A percentile compares a stretch with the other conserved stretches of the same genome.
These are phyloP conservation scores for Anarsia innoxiella DNA, from an alignment of 2,888 invertebrate genomes.

Conservation along the genomic window DNA sequence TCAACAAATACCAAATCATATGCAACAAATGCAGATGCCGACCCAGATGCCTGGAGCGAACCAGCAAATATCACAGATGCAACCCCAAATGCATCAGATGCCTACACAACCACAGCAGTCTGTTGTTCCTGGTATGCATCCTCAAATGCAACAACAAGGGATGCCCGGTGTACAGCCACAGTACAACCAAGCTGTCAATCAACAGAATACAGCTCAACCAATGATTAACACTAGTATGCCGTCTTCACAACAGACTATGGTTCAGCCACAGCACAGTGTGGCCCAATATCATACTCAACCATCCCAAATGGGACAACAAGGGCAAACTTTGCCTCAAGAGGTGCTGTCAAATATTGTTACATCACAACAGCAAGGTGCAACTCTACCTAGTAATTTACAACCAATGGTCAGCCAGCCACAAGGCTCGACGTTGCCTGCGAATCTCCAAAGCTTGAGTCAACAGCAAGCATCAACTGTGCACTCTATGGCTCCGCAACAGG, in stretches of 20 bases:
- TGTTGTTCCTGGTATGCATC: slow-evolving; percentile 68
- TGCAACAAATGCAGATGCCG: slow-evolving; percentile 71
- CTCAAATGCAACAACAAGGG: slow-evolving; percentile 66
- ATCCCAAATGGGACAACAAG: slow-evolving; percentile 46
- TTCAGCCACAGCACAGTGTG: slow-evolving; percentile 66
- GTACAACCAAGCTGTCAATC: slow-evolving; percentile 68
- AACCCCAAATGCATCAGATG: slow-evolving; percentile 68
- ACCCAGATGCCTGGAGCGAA: slow-evolving; percentile 56
- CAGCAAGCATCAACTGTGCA: slow-evolving; percentile 64
- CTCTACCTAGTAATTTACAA: slow-evolving; percentile 61
- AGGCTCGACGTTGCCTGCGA: slow-evolving; percentile 77
- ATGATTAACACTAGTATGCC: slow-evolving; percentile 65
- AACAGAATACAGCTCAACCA: slow-evolving; percentile 58
- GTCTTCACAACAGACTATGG: slow-evolving; percentile 66
- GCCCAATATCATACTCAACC: slow-evolving; percentile 69
- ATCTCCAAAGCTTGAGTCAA: slow-evolving; percentile 70
- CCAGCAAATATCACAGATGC: slow-evolving; percentile 71
- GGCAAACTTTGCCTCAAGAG: slow-evolving; percentile 66
- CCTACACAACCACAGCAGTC: slow-evolving; percentile 69
- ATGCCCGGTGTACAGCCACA: slow-evolving; percentile 70
- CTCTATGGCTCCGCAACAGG: slow-evolving; percentile 66
- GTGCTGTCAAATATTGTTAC: slow-evolving; percentile 67
- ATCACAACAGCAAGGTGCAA: slow-evolving; percentile 69
- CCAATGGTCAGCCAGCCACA: slow-evolving; percentile 67
- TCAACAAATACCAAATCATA: slow-evolving; percentile 72